phyloP scores from a whole-genome alignment of 2,113 vertebrate genomes.

The Myotis lucifugus region DNA sequence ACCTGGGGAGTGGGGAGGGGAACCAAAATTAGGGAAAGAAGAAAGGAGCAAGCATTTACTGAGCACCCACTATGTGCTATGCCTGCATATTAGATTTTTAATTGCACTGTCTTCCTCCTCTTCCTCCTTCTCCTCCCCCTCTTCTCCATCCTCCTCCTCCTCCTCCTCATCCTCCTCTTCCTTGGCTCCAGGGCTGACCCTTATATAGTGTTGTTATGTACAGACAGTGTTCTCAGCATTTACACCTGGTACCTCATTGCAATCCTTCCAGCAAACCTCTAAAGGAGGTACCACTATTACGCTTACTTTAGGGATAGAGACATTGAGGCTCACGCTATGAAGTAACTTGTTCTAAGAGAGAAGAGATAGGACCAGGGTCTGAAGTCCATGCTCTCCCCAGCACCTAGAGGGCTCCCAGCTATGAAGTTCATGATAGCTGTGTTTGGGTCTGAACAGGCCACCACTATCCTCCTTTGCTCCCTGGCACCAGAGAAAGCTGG shows the following conservation, averaged over 20 bases:
- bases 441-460: not conserved
- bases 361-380: not conserved
- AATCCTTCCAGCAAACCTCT: not conserved
- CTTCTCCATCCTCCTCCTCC: too few relatives aligned
- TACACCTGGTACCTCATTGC: accelerated
- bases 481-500: not conserved
- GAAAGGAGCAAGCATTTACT: not conserved
- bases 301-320: not conserved
- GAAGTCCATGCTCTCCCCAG: not conserved
- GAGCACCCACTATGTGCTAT: accelerated
- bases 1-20: not conserved
- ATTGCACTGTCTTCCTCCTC: accelerated
- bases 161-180: accelerated
- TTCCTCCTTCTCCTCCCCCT: accelerated
- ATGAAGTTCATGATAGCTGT: not conserved
- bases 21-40: not conserved
- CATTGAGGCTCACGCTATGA: not conserved
- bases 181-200: not conserved
- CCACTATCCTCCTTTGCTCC: not conserved
- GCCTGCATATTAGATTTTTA: not conserved
- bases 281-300: not conserved
- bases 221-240: not conserved
- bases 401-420: not conserved
- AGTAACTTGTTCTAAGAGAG: not conserved
- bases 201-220: too few relatives aligned